Evolutionary conservation across 2,113 vertebrate species (phyloP).

Genomic region (Malaclemys terrapin): DNA sequence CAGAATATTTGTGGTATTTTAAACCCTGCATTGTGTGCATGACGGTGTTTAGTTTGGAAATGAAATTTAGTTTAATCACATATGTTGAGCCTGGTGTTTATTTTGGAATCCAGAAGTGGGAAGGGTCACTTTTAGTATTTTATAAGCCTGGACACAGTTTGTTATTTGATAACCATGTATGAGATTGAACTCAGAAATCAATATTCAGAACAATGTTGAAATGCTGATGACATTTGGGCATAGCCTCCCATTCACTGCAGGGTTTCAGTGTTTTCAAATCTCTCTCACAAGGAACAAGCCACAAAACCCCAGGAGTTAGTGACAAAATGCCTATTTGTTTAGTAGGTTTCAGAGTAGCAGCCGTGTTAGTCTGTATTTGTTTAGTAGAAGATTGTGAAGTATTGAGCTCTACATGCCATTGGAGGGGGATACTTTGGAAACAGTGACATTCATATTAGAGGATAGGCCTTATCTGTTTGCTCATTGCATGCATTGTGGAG

Average conservation of each 20-base stretch:
- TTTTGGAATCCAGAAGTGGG: constrained; percentile 77
- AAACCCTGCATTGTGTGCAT: constrained; percentile 72
- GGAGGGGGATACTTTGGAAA: constrained; percentile 35
- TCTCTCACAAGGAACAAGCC: not conserved
- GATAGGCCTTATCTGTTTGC: constrained; percentile 13
- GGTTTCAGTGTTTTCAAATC: constrained; percentile 31
- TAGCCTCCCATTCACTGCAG: constrained; percentile 16
- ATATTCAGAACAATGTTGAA: constrained; percentile 71
- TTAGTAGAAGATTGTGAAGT: constrained; percentile 26
- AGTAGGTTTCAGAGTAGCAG: not conserved
- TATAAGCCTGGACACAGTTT: constrained; percentile 75
- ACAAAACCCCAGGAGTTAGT: not conserved
- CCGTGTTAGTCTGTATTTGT: not conserved
- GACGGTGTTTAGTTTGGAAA: constrained; percentile 81
- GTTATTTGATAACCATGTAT: constrained; percentile 74
- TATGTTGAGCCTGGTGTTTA: constrained; percentile 77
- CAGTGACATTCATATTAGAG: not conserved
- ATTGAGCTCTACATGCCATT: not conserved
- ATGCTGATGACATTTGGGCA: constrained; percentile 60
- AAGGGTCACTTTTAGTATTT: constrained; percentile 76
- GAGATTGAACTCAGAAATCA: constrained; percentile 29
- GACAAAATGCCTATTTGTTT: constrained; percentile 33
- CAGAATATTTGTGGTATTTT: constrained; percentile 79
- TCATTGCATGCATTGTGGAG: not conserved
- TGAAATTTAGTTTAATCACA: constrained; percentile 72